A percentile compares a stretch with the other conserved stretches of the same genome.
Conservation (phyloP, 2,888 invertebrate species). For the Dioctria linearis region DNA sequence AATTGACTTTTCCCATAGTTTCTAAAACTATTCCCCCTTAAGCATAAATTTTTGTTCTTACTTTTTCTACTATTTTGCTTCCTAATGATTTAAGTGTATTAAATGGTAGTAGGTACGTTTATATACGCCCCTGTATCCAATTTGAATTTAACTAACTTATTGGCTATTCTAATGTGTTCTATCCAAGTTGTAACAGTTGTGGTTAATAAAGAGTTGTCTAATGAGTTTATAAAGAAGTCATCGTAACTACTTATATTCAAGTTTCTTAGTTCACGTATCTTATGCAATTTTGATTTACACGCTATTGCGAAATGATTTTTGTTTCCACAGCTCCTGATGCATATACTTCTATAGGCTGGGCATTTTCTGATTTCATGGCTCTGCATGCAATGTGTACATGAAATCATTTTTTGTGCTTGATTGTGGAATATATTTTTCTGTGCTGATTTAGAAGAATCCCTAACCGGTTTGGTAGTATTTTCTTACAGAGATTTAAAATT, state of each 20-base stretch:
- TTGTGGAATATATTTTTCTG: neutral
- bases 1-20: neutral
- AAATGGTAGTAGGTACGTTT: conserved; percentile 23
- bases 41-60: neutral
- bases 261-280: neutral
- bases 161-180: neutral
- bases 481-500: neutral
- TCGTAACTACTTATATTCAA: neutral
- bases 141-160: neutral
- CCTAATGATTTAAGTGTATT: conserved; percentile 2
- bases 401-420: neutral
- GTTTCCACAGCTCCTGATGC: neutral
- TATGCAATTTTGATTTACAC: neutral
- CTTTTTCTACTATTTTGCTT: neutral
- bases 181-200: neutral
- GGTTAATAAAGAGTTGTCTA: neutral
- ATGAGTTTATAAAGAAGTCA: neutral
- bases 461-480: too few species aligned
- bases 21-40: neutral
- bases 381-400: neutral
- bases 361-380: neutral
- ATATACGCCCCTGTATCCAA: conserved; percentile 7
- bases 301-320: too few species aligned
- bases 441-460: neutral
- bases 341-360: neutral